These are phyloP conservation scores for Trypoxylus dichotomus DNA, from an alignment of 1,140 invertebrate species.

Conservation along the genomic window DNA sequence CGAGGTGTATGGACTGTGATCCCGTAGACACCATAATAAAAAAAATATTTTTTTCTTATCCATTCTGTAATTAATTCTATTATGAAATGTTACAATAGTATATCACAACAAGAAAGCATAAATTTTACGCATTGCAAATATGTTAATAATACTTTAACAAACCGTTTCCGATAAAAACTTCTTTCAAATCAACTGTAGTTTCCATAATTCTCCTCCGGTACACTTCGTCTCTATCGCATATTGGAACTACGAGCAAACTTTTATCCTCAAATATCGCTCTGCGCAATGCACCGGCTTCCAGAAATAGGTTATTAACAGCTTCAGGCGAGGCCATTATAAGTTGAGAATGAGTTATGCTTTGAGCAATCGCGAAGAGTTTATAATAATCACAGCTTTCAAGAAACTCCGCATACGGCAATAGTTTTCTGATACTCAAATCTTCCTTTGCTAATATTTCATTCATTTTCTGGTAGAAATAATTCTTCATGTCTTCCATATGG, in stretches of 20 bases:
- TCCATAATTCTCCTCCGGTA: conserved; percentile 38
- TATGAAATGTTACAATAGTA: too few relatives aligned
- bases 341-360: not conserved
- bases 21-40: too few relatives aligned
- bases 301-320: conserved; percentile 33
- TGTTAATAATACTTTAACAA: not conserved
- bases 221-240: conserved; percentile 34
- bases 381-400: conserved; percentile 8
- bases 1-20: too few relatives aligned
- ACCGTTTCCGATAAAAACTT: not conserved
- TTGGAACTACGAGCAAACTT: conserved; percentile 33
- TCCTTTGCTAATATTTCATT: not conserved
- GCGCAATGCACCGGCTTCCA: conserved; percentile 29
- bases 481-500: conserved; percentile 43
- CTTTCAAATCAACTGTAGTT: conserved; percentile 39
- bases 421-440: conserved; percentile 30
- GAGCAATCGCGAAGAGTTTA: not conserved
- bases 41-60: too few relatives aligned
- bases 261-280: conserved; percentile 38
- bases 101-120: too few relatives aligned
- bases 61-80: too few relatives aligned
- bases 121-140: too few relatives aligned
- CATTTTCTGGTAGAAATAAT: not conserved
- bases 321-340: conserved; percentile 9
- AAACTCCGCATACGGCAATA: conserved; percentile 39